Conservation (phyloP, 1,140 invertebrate genomes). For the Dinoponera quadriceps region DNA sequence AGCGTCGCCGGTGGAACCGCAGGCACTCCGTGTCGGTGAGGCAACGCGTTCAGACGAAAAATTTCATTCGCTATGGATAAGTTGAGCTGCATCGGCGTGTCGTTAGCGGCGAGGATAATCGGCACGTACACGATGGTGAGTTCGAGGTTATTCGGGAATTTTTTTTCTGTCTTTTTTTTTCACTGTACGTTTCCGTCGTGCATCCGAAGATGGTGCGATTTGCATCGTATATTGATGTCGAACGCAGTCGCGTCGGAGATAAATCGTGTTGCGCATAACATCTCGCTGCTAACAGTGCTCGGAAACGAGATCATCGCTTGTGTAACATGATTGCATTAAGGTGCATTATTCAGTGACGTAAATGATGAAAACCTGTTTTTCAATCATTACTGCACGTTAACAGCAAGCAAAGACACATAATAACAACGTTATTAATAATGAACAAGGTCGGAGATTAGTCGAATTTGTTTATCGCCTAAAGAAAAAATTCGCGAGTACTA, state of each 20-base stretch:
- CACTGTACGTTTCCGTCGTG: background rate
- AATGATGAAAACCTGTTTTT: too few species aligned
- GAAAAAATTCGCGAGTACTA: too few species aligned
- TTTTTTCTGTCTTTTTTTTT: background rate
- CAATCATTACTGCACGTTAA: too few species aligned
- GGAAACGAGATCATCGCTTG: too few species aligned
- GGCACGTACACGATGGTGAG: conserved; percentile 83
- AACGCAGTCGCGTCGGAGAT: background rate
- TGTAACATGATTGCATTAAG: too few species aligned
- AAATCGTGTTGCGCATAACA: too few species aligned
- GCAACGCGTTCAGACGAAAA: conserved; percentile 41
- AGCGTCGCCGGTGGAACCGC: conserved; percentile 24
- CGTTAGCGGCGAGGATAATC: conserved; percentile 81
- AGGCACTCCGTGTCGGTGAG: conserved; percentile 43
- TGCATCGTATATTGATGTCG: background rate
- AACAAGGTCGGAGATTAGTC: too few species aligned
- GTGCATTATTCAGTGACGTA: too few species aligned
- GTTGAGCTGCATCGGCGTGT: conserved; percentile 78
- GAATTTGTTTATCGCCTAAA: too few species aligned
- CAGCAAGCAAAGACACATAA: too few species aligned
- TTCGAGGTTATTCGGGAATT: conserved; percentile 34
- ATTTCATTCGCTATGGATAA: conserved; percentile 56
- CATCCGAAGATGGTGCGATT: background rate
- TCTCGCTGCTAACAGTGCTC: too few species aligned
- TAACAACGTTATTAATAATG: too few species aligned